Percentiles rank a stretch among this genome's conserved stretches.
Conservation (phyloP, 2,888 invertebrate genomes). For the Eilema depressum region DNA sequence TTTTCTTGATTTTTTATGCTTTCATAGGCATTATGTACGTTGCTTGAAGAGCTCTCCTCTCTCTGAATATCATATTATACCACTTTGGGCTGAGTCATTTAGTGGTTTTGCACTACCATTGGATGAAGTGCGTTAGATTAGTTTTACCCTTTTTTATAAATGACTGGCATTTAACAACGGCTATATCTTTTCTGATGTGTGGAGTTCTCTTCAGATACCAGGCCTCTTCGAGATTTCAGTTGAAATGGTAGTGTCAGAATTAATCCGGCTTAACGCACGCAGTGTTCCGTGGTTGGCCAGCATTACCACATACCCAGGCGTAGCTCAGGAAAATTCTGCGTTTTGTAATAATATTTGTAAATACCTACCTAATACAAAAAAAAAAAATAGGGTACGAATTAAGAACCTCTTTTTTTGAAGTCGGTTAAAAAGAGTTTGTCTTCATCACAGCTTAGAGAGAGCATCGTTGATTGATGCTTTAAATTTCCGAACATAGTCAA, state of each 20-base stretch:
- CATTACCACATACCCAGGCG: neutral
- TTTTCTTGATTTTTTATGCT: slow-evolving; percentile 86
- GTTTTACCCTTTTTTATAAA: slow-evolving; percentile 20
- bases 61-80: slow-evolving; percentile 81
- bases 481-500: no score
- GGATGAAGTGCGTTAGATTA: slow-evolving; percentile 23
- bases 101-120: slow-evolving; percentile 52
- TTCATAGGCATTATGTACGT: slow-evolving; percentile 82
- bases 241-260: neutral
- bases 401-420: no score
- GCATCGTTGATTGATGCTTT: no score
- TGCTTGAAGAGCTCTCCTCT: slow-evolving; percentile 75
- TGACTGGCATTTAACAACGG: neutral
- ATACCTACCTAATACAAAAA: no score
- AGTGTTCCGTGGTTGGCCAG: neutral
- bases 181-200: neutral
- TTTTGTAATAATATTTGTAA: no score
- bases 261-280: no score
- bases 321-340: no score
- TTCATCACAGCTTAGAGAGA: no score
- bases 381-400: no score
- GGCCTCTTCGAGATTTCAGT: neutral
- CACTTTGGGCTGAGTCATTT: slow-evolving; percentile 76
- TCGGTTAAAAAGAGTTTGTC: no score
- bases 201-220: neutral